Evolutionary conservation across 1,140 invertebrate genomes (phyloP).

Genomic region (Prorops nasuta): DNA sequence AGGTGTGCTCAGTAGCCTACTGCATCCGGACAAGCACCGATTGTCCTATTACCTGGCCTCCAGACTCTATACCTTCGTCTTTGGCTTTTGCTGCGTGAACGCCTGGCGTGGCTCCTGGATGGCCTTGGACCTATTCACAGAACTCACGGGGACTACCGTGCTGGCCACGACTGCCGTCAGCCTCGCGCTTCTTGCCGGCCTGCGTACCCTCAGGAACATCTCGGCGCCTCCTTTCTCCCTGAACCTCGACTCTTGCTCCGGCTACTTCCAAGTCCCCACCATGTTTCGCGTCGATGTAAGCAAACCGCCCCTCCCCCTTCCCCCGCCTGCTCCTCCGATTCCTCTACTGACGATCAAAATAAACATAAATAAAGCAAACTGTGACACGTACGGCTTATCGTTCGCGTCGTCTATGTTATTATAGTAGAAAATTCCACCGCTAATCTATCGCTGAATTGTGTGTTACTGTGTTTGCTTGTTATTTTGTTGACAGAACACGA

Average conservation of each 20-base stretch:
- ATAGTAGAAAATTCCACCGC: background rate
- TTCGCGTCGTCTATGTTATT: too few species aligned
- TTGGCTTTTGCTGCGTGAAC: constrained; percentile 77
- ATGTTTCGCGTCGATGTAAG: constrained; percentile 76
- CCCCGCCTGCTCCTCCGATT: too few species aligned
- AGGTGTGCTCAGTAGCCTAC: constrained; percentile 59
- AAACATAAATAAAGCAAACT: too few species aligned
- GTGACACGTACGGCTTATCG: too few species aligned
- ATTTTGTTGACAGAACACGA: constrained; percentile 66
- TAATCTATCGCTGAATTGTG: constrained; percentile 10
- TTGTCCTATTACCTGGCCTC: constrained; percentile 71
- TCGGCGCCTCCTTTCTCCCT: constrained; percentile 79
- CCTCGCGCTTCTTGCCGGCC: constrained; percentile 63
- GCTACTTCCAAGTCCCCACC: constrained; percentile 80
- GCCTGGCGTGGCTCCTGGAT: constrained; percentile 82
- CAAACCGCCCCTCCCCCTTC: too few species aligned
- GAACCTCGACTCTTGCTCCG: constrained; percentile 67
- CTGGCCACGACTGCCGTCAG: constrained; percentile 64
- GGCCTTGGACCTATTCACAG: constrained; percentile 69
- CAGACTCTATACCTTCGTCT: constrained; percentile 71
- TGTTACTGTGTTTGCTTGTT: too few species aligned
- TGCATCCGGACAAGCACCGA: constrained; percentile 68
- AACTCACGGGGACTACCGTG: constrained; percentile 58
- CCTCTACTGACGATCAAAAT: too few species aligned
- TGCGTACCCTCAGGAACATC: constrained; percentile 73